Base-by-base conservation (phyloP, 2,113 vertebrate genomes). In the Gulo gulo region DNA sequence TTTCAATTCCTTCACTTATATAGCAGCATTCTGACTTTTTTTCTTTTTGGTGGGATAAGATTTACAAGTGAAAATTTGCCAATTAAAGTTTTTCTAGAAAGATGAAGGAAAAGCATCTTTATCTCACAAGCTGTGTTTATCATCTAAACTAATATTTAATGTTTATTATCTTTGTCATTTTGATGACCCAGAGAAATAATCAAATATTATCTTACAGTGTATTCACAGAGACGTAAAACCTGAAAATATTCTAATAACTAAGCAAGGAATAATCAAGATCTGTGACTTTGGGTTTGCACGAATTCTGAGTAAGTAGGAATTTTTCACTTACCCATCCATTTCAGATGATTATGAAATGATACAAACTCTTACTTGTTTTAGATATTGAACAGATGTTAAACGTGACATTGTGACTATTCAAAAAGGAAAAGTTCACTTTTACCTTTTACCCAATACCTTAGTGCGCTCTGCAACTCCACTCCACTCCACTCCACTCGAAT, bases 261-360 rank as follows among this genome's bases (percentile, higher is more conserved):
- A 98, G 81, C 98, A 98, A 96, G 98, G 98, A 42, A 94, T 98
- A 94, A 98, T 98, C 82, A 98, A 98, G 93, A 98, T 98, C 82
- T 98, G 98, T 88, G 98, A 98, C 96, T 98, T 98, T 63, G 98
- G 98, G 39, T 98, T 98, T 84, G 98, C 98, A 59, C 90, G 98
- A 26, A 98, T 98, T 93, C 96, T 98, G 57, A 98, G 98, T 98
- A 94, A 98, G 98, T 98, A 59, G 42, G 67, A 47, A n/a, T 45
- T 86, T 91, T 57, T 89, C 91, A 61, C 59, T 83, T 74, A 67
- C 20, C 52, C 29, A 31, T 52, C 47, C n/a, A 79, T 24, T 73
- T 88, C 47, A 63, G 73, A 96, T 67, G n/a, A 82, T 67, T 61
- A 59, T 52, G 80, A 94, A 71, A 23, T 92, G 18, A 61, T 55